Conservation (phyloP, 2,113 vertebrate genomes). For the Gallinago undulata region DNA sequence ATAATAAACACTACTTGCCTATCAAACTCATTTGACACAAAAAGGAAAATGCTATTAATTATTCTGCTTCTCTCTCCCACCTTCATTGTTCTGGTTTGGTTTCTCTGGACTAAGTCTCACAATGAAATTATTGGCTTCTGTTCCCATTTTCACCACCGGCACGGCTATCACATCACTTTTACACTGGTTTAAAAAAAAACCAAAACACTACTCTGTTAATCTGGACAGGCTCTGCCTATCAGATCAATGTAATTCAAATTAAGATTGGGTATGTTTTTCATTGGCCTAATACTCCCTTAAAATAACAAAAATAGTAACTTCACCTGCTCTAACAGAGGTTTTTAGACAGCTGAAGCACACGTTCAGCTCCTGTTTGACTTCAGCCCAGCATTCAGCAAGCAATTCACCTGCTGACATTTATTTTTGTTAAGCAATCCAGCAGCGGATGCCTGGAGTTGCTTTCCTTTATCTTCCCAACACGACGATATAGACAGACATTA, state of each 20-base stretch:
- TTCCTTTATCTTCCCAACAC: constrained; percentile 30
- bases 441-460: constrained; percentile 31
- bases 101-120: neutral
- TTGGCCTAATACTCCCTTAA: constrained; percentile 48
- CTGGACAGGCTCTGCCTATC: constrained; percentile 30
- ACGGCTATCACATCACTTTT: constrained; percentile 31
- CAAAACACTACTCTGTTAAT: neutral
- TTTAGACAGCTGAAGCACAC: neutral
- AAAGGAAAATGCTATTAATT: neutral
- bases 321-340: constrained; percentile 40
- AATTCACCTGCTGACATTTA: constrained; percentile 36
- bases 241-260: constrained; percentile 52
- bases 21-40: neutral
- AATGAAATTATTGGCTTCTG: constrained; percentile 38
- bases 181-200: constrained; percentile 52
- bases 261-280: constrained; percentile 12
- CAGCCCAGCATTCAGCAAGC: constrained; percentile 27
- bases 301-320: constrained; percentile 62
- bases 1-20: neutral
- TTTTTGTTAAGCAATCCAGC: constrained; percentile 53
- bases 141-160: constrained; percentile 36
- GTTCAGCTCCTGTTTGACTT: neutral
- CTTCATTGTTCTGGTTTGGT: neutral
- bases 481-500: constrained; percentile 47
- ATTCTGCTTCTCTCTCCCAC: neutral